Conservation (phyloP, 2,113 vertebrate genomes). For the Hydrochoerus hydrochaeris region DNA sequence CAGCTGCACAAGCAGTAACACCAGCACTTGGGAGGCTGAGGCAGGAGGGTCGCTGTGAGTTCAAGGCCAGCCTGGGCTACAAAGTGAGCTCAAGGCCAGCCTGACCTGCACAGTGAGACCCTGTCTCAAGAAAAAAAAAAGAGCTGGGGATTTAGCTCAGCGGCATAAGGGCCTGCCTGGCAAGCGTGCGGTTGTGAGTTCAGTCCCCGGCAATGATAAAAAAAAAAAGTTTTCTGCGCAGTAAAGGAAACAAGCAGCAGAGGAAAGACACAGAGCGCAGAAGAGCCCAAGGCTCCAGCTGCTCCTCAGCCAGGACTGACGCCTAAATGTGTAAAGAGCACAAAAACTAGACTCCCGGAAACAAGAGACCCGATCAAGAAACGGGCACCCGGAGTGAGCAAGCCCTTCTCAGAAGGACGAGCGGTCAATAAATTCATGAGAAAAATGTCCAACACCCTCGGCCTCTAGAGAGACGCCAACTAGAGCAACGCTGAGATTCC, state of each 20-base stretch:
- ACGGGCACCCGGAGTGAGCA: not conserved
- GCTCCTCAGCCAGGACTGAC: not conserved
- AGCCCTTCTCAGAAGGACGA: not conserved
- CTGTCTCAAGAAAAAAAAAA: too few species aligned
- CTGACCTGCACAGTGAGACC: too few species aligned
- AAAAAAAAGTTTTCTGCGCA: not conserved
- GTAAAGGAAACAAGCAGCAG: not conserved
- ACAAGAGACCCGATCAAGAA: not conserved
- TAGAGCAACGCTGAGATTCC: not conserved
- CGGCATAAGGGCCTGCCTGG: too few species aligned
- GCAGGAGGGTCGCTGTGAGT: too few species aligned
- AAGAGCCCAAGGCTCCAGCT: not conserved
- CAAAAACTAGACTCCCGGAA: not conserved
- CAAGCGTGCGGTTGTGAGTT: too few species aligned
- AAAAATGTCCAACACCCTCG: not conserved
- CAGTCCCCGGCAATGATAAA: too few species aligned
- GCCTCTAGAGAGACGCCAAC: not conserved
- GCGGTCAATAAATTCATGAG: not conserved
- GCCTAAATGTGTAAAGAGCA: not conserved
- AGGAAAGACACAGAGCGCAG: accelerated
- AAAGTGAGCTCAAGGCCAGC: too few species aligned
- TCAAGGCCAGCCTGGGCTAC: too few species aligned
- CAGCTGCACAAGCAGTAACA: not conserved
- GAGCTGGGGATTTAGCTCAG: too few species aligned
- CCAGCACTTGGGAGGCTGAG: too few species aligned